phyloP scores from a whole-genome alignment of 2,888 invertebrate genomes.

The Muscina levida region DNA sequence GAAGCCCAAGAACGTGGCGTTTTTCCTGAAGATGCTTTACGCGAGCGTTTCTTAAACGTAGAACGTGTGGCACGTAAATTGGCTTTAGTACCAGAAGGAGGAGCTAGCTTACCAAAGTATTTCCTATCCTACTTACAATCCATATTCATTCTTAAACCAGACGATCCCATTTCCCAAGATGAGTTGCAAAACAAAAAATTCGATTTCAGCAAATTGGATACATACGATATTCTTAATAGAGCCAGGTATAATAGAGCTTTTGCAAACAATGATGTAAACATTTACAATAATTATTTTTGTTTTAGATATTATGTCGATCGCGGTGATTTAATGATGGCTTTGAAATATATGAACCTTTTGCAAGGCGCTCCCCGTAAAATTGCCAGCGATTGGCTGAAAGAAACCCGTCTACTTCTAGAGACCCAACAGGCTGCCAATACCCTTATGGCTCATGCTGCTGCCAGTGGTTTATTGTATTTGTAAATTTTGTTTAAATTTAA shows the following conservation, averaged over 20 bases:
- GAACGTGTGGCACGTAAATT: slow-evolving; percentile 90
- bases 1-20: slow-evolving; percentile 91
- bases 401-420: slow-evolving; percentile 90
- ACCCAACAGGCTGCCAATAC: slow-evolving; percentile 94
- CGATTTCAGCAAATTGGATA: slow-evolving; percentile 88
- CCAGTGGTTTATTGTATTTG: slow-evolving; percentile 81
- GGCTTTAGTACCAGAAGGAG: slow-evolving; percentile 92
- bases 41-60: slow-evolving; percentile 91
- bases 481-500: slow-evolving; percentile 70
- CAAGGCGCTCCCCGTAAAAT: slow-evolving; percentile 93
- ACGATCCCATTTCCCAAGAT: slow-evolving; percentile 85
- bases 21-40: slow-evolving; percentile 91
- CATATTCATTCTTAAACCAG: slow-evolving; percentile 86
- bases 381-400: slow-evolving; percentile 92
- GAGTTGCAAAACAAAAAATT: slow-evolving; percentile 87
- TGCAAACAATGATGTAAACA: neutral
- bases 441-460: slow-evolving; percentile 92
- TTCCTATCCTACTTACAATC: slow-evolving; percentile 94
- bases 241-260: slow-evolving; percentile 84
- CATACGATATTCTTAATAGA: slow-evolving; percentile 93
- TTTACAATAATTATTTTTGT: neutral
- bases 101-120: slow-evolving; percentile 91
- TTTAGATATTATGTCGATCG: slow-evolving; percentile 92
- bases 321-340: slow-evolving; percentile 91
- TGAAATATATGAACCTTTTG: slow-evolving; percentile 92